phyloP scores from a whole-genome alignment of 1,140 invertebrate genomes.

The Drosophila tani region DNA sequence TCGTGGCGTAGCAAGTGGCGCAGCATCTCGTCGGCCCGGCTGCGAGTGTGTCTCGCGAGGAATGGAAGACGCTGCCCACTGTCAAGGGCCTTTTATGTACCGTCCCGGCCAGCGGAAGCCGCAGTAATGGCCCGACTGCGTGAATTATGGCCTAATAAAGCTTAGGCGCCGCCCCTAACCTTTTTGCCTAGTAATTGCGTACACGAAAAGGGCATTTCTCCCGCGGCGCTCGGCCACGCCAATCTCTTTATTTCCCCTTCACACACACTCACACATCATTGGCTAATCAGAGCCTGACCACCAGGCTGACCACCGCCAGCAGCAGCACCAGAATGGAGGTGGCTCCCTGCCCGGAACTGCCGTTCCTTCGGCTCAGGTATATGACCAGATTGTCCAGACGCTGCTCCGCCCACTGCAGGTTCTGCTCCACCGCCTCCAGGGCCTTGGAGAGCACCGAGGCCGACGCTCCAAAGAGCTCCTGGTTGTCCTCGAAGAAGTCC shows the following conservation, averaged over 20 bases:
- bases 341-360: constrained; percentile 9
- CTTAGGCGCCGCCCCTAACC: constrained; percentile 35
- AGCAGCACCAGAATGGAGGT: constrained; percentile 33
- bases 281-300: constrained; percentile 49
- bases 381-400: constrained; percentile 31
- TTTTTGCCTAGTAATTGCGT: constrained; percentile 81
- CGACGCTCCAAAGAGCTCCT: constrained; percentile 49
- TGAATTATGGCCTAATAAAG: constrained; percentile 79
- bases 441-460: constrained; percentile 26
- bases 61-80: constrained; percentile 57
- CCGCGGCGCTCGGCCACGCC: constrained; percentile 44
- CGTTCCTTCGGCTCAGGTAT: constrained; percentile 39
- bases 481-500: constrained; percentile 40
- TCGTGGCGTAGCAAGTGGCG: constrained; percentile 64
- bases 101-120: constrained; percentile 20
- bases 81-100: constrained; percentile 56
- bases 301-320: constrained; percentile 14
- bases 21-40: constrained; percentile 61
- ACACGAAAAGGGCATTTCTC: constrained; percentile 77
- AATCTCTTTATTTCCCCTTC: constrained; percentile 49
- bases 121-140: constrained; percentile 42
- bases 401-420: constrained; percentile 56
- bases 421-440: constrained; percentile 39
- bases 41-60: constrained; percentile 33
- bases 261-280: constrained; percentile 2